Conservation (phyloP, 2,888 invertebrate genomes). For the Drosophila phalerata region DNA sequence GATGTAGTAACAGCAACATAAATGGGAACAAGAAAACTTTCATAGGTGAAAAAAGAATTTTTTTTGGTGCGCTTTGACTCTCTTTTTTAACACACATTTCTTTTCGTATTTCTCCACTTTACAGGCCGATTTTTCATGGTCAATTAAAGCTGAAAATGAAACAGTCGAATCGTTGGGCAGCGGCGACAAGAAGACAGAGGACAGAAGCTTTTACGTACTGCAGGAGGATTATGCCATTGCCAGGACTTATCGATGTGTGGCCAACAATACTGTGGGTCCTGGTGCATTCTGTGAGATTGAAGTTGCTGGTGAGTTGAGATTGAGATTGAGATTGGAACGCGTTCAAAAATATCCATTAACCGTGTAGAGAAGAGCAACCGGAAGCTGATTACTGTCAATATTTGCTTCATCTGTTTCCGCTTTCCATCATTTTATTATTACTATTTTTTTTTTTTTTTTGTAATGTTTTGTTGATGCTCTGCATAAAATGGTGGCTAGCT, state of each 20-base stretch:
- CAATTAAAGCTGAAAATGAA: constrained; percentile 93
- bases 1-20: constrained; percentile 2
- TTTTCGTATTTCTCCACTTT: constrained; percentile 34
- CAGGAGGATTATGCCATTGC: constrained; percentile 88
- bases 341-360: constrained; percentile 10
- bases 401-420: constrained; percentile 77
- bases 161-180: constrained; percentile 88
- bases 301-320: constrained; percentile 87
- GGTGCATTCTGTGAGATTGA: constrained; percentile 89
- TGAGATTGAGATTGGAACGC: constrained; percentile 1
- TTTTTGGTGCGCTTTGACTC: neutral
- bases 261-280: constrained; percentile 93
- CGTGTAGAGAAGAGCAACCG: constrained; percentile 40
- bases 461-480: constrained; percentile 38
- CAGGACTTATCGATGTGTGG: constrained; percentile 93
- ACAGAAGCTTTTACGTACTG: constrained; percentile 87
- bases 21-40: neutral
- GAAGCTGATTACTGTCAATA: constrained; percentile 83
- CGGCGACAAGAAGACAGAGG: constrained; percentile 75
- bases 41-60: neutral
- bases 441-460: constrained; percentile 6
- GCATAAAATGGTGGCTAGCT: constrained; percentile 50
- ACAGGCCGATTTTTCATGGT: constrained; percentile 92
- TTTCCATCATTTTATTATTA: constrained; percentile 25
- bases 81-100: constrained; percentile 17